Base-by-base conservation (phyloP, 2,113 vertebrate species). In the Phycodurus eques region DNA sequence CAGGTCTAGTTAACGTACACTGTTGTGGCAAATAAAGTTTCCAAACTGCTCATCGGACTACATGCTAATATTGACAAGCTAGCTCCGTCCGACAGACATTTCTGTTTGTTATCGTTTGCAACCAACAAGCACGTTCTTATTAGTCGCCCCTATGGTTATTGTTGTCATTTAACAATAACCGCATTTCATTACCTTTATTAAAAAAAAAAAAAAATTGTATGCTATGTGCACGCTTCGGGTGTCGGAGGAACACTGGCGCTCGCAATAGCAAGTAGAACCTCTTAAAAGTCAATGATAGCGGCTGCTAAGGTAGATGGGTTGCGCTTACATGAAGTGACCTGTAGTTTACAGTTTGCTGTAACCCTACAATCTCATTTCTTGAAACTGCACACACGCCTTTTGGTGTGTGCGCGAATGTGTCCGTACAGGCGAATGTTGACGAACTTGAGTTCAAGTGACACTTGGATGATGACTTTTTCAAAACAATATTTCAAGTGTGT, bases 61-160 rank as follows among this genome's bases (percentile, higher is more conserved):
- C 22, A 67, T 69, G 84, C 87, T 89, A 85, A 83, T 44, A 73
- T 27, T 75, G 46, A 57, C 33, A 64, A 49, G 78, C 57, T 79
- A 67, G 19, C 27, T 46, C 53, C 51, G 20, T 19, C 33, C 9
- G 53, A 43, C 51, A n/a, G 39, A n/a, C 1, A 9, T 53, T 35
- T n/a, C 14, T 22, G 27, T 76, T 79, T 51, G 72, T 75, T 56
- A 76, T 65, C 8, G 68, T 79, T 71, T 70, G 60, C 9, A 80
- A 35, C 17, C 46, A 53, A 27, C 39, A 69, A 39, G 3, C 39
- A 71, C 80, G n/a, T 76, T 11, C 46, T 17, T 5, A 11, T 51
- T 15, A 22, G 17, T 20, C 0, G 6, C 15, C 5, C 27, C 5
- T 13, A 11, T 57, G 71, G 17, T 66, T 74, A 19, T 68, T 17